These are phyloP conservation scores for Porites lobata DNA, from an alignment of 92 coral and sea anemone genomes.

Conservation along the genomic window DNA sequence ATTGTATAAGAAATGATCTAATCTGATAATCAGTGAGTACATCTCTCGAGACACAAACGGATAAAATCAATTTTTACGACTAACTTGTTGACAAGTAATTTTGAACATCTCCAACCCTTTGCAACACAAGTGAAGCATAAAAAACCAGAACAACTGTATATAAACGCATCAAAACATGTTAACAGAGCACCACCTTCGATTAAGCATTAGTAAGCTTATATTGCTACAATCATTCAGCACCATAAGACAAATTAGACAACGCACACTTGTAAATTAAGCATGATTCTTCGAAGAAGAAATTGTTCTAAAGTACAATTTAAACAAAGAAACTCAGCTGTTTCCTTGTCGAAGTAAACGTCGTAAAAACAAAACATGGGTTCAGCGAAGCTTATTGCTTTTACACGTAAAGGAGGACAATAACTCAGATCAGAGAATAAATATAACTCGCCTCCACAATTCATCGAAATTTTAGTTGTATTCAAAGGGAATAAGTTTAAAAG, in stretches of 20 bases:
- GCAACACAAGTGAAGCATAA: background rate
- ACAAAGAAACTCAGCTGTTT: no score
- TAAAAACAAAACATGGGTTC: no score
- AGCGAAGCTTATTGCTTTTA: no score
- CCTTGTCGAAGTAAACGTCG: background rate
- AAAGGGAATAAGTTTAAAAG: no score
- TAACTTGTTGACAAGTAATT: no score
- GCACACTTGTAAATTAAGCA: background rate
- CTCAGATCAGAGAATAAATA: no score
- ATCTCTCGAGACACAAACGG: background rate
- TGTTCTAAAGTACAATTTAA: background rate
- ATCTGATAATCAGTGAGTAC: background rate
- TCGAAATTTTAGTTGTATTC: no score
- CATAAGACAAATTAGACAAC: background rate
- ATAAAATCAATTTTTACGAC: background rate
- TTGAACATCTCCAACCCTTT: no score
- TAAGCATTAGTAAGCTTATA: background rate
- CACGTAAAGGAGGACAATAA: no score
- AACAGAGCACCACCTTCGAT: background rate
- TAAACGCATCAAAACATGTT: slow-evolving; percentile 12
- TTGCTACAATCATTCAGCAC: background rate
- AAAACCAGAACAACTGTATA: background rate
- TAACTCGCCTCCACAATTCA: no score
- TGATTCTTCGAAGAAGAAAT: background rate
- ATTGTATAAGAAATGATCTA: background rate